Evolutionary conservation across 2,888 invertebrate species (phyloP), one percentile per base, ranked within the genome.

Genomic region (Apamea crenata): DNA sequence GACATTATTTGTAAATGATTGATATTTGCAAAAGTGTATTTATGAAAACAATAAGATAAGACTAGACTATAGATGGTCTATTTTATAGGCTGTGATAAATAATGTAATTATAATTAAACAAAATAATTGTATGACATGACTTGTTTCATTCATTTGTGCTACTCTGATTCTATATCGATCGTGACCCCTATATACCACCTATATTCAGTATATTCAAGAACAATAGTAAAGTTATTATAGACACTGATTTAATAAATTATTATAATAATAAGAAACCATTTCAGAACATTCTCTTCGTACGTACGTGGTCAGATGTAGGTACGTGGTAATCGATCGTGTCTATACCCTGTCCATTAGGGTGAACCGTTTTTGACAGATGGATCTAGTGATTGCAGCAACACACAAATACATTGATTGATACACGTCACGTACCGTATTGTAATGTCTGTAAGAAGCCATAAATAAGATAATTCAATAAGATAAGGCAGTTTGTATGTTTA

Each of bases 41-140:
- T 82, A 73, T 74, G 50, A 74, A 80, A 80, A 75, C n/a, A 18
- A 36, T 85, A 77, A 50, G 59, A 44, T 82, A 83, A 79, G 71
- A 61, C 56, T 74, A 89, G 87, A 89, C 86, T 88, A 81, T 78
- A 73, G 67, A 81, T 85, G 80, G 90, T 93, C 90, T 93, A 91
- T 93, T 88, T 83, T 88, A 92, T 93, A 94, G 95, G 93, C 95
- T 95, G 95, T 95, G 95, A 95, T 95, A 93, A 90, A 91, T 88
- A 87, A 84, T 80, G 81, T 76, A 87, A 78, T 81, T 81, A 56
- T 85, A 80, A 89, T 78, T 80, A 87, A 80, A 87, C 76, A 67
- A 75, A 80, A 80, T 66, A 69, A 75, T 29, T 76, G 25, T 69
- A 56, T 29, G 25, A 47, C 0, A 29, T 56, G 21, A 7, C 36